Evolutionary conservation across 23 tunicate species (phyloP), one percentile per base, ranked within the genome.

Genomic region (Halocynthia roretzi): DNA sequence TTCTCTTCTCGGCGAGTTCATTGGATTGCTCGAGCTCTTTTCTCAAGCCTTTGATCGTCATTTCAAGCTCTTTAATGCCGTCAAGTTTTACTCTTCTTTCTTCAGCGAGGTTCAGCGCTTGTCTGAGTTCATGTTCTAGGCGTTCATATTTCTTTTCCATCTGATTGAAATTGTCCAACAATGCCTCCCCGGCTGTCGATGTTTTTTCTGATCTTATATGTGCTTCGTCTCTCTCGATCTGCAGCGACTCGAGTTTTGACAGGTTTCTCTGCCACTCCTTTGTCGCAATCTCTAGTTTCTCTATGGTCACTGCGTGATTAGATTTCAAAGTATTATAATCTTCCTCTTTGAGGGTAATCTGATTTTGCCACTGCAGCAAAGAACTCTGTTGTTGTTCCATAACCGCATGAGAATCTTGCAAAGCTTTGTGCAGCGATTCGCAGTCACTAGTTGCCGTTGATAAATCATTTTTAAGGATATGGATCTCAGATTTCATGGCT

Each of bases 1-100:
- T 92, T 68, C 98, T 78, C 54, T 86, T 86, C 65, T 92, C 98
- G 17, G 98, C 98, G 44, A 92, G 76, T 84, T 92, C 67, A 12
- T 70, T 22, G 14, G 78, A 62, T 10, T 74, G 58, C 9, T 17
- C 22, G 8, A 74, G 50, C 5, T 74, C 64, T 74, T 22, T 54
- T 18, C 52, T 74, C 62, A 74, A 54, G 8, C 31, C 62, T 11
- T 74, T 64, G 31, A 74, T 74, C 21, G 6, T 48, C 18, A 8
- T 52, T 54, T 74, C 66, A 12, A 50, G 56, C 62, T 74, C 31
- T 6, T 54, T 56, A 12, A 53, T 6, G 56, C 64, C 6, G 4
- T 53, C 50, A 0, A 74, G 56, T 48, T 74, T 53, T 11, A 12
- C 40, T 21, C 56, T 54, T 15, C 22, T 62, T 18, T 56, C 20